Conservation (phyloP, 2,797 vertebrate species). For the Etheostoma nigrum region DNA sequence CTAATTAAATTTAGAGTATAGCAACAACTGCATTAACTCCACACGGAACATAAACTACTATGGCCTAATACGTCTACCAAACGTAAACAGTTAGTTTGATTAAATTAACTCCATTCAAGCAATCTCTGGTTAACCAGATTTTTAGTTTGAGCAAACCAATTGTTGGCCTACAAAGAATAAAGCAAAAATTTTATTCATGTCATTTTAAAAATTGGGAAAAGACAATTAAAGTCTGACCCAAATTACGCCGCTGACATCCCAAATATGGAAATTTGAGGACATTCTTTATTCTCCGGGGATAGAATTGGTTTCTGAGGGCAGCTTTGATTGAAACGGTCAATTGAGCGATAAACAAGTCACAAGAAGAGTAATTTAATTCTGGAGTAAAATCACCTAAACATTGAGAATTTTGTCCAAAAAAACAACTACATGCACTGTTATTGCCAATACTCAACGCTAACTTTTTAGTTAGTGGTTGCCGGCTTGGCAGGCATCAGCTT, state of each 20-base stretch:
- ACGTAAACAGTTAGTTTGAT: background rate
- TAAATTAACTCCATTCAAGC: background rate
- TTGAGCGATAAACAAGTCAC: background rate
- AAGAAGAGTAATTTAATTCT: background rate
- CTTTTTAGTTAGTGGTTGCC: no score
- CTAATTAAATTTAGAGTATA: background rate
- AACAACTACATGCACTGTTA: background rate
- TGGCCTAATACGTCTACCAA: background rate
- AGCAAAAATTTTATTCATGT: background rate
- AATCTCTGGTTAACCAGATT: background rate
- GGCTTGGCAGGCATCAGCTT: no score
- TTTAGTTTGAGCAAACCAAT: background rate
- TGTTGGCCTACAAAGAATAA: background rate
- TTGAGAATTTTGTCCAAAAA: background rate
- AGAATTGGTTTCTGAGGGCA: background rate
- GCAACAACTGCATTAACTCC: background rate
- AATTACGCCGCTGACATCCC: background rate
- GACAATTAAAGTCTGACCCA: background rate
- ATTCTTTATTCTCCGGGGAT: background rate
- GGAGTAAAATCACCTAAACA: background rate
- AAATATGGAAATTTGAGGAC: background rate
- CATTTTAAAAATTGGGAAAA: background rate
- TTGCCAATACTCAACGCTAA: background rate
- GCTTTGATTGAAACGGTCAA: background rate
- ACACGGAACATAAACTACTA: background rate